Evolutionary conservation across 2,888 invertebrate species (phyloP).

Genomic region (Eutolmus rufibarbis): DNA sequence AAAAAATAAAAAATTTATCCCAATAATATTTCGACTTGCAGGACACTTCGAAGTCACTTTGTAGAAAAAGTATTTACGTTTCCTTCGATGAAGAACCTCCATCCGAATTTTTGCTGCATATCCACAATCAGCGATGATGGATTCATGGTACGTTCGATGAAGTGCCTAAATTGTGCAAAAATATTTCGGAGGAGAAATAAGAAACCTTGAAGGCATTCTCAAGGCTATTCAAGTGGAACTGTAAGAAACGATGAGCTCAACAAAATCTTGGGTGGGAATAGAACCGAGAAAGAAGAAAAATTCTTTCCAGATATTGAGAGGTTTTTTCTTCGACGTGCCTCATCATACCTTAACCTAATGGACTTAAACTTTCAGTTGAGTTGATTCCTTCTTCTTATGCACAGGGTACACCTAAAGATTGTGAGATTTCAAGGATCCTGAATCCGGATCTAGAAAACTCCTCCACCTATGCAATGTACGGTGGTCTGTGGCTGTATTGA

Average conservation of each 20-base stretch:
- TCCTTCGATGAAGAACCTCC: not conserved
- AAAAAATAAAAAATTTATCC: not conserved
- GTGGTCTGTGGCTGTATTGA: not conserved
- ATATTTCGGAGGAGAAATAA: not conserved
- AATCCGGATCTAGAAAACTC: not conserved
- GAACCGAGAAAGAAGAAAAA: not conserved
- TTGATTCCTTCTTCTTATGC: slow-evolving; percentile 21
- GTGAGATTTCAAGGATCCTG: not conserved
- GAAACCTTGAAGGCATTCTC: not conserved
- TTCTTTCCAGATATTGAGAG: not conserved
- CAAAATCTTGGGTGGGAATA: not conserved
- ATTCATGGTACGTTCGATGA: not conserved
- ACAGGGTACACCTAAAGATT: not conserved
- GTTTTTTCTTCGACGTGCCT: not conserved
- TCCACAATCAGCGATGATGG: not conserved
- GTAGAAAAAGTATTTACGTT: not conserved
- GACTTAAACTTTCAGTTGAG: slow-evolving; percentile 22
- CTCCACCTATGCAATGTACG: not conserved
- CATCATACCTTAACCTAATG: slow-evolving; percentile 1
- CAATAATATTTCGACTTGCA: not conserved
- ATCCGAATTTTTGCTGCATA: not conserved
- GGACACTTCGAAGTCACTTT: not conserved
- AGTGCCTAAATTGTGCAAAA: not conserved
- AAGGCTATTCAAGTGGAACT: not conserved
- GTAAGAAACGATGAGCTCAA: slow-evolving; percentile 6